Base-by-base conservation (phyloP, 1,140 invertebrate species). In the Lucilia sericata region DNA sequence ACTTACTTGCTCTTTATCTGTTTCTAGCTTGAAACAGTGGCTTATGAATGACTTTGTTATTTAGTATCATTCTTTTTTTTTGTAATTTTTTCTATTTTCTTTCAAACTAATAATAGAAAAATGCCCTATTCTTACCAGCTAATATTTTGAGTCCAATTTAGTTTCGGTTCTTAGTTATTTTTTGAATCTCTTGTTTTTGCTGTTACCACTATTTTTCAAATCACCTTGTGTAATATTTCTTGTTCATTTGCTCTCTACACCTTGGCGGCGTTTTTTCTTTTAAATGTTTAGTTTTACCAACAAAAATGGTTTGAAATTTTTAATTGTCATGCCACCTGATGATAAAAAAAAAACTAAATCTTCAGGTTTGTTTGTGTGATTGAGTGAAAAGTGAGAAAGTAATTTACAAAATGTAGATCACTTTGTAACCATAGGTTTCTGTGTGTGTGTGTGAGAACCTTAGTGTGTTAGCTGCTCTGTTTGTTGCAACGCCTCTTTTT, bases 321-420 rank as follows among this genome's bases (percentile, higher is more conserved):
- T 70, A 70, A 70, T 70, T 70, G 65, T 70, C 65, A 70, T 70
- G 65, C 65, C 65, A 70, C 65, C 65, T 70, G 65, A 70, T 21
- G 65, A 70, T 70, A 70, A 17, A 60, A 60, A 60, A 17, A n/a
- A 60, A 60, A 70, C 19, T 4, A 21, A n/a, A 9, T 55, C 51
- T 55, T 55, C 0, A 55, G 51, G 12, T 55, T 55, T 14, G 42
- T 55, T 55, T 55, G 12, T 55, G 51, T 10, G 42, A 8, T 55
- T 55, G 51, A 55, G 51, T 55, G 21, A 70, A 70, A 70, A 70
- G 65, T 70, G 65, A 70, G 65, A 70, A 70, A 70, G 65, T 70
- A 70, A 70, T 70, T 70, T 70, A 21, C 19, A 70, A 70, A 70
- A 70, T 55, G 5, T 55, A 55, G 51, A 55, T 55, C 51, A 55